Conservation (phyloP, 2,797 vertebrate genomes). For the Paedocypris micromegethes region DNA sequence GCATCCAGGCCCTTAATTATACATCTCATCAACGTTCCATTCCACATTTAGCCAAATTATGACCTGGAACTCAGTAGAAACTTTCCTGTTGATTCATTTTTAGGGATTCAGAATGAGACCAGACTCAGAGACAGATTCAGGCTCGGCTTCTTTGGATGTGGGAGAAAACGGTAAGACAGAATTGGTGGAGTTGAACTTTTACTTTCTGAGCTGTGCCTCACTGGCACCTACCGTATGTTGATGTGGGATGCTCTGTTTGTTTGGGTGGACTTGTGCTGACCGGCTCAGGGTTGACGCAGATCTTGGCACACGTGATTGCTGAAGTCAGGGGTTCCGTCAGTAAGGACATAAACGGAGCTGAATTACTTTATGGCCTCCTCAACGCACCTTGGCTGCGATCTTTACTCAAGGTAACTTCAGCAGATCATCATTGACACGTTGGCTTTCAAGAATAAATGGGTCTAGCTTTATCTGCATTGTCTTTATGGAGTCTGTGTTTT, state of each 20-base stretch:
- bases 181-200: no score
- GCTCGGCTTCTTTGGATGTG: constrained; percentile 53
- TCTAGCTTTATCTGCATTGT: no score
- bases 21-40: no score
- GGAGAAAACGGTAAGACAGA: constrained; percentile 64
- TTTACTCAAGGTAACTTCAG: constrained; percentile 78
- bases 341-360: constrained; percentile 73
- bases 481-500: no score
- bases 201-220: neutral
- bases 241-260: no score
- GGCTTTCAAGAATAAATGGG: no score
- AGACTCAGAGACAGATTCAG: constrained; percentile 57
- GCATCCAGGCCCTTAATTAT: no score
- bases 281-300: constrained; percentile 72
- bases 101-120: constrained; percentile 55
- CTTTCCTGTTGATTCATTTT: no score
- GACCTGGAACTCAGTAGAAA: no score
- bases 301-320: constrained; percentile 78
- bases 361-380: constrained; percentile 79
- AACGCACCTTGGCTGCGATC: constrained; percentile 85
- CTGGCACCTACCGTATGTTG: no score
- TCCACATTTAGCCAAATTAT: no score
- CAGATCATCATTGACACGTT: no score
- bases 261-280: neutral
- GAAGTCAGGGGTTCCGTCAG: constrained; percentile 77